These are phyloP conservation scores for Centrocercus urophasianus DNA, from an alignment of 2,113 vertebrate species.

Conservation along the genomic window DNA sequence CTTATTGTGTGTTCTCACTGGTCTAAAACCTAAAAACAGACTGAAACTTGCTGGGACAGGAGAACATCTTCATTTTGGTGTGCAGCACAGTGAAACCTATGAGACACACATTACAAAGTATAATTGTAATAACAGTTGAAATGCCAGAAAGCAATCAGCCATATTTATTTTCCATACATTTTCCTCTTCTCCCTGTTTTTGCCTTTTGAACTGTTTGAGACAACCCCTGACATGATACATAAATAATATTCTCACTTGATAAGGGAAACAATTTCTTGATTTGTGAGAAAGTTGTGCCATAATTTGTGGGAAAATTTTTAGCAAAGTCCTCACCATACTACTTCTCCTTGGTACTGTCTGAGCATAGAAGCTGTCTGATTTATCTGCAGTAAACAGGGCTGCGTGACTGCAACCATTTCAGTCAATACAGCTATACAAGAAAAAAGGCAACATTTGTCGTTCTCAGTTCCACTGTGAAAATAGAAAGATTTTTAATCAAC, in stretches of 20 bases:
- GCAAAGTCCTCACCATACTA: neutral
- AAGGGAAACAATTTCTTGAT: neutral
- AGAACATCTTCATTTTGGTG: neutral
- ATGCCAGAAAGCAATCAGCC: neutral
- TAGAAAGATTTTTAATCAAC: neutral
- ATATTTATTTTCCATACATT: constrained; percentile 31
- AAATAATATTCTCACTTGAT: neutral
- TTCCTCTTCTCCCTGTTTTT: neutral
- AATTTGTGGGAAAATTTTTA: constrained; percentile 10
- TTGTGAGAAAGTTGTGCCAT: neutral
- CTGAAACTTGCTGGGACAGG: neutral
- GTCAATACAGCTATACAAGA: neutral
- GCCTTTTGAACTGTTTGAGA: constrained; percentile 6
- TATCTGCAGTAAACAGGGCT: neutral
- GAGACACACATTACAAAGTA: neutral
- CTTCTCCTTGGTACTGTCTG: neutral
- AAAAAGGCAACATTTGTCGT: neutral
- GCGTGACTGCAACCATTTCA: neutral
- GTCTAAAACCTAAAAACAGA: neutral
- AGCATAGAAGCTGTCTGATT: neutral
- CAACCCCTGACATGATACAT: neutral
- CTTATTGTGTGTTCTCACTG: neutral
- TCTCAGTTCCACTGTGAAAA: neutral
- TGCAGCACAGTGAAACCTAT: neutral
- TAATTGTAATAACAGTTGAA: neutral